Conservation (phyloP, 2,113 vertebrate species). For the Manacus vitellinus region DNA sequence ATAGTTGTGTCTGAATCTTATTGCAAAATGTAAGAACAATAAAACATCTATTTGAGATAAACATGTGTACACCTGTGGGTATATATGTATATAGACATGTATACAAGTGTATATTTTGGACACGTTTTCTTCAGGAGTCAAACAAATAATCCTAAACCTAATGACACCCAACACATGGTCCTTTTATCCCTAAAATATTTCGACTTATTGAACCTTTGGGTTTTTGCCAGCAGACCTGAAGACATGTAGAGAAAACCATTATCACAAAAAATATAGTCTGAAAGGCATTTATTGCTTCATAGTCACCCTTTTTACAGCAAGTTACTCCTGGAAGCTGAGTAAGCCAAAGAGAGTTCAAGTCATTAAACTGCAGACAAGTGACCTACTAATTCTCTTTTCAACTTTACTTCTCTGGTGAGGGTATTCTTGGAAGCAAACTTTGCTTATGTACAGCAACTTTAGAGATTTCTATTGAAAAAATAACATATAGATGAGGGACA, state of each 20-base stretch:
- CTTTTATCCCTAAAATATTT: background rate
- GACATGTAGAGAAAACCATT: background rate
- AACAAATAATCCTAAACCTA: background rate
- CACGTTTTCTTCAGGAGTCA: background rate
- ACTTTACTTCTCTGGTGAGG: background rate
- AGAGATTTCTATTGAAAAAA: background rate
- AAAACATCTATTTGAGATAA: background rate
- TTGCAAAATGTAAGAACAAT: rapidly evolving
- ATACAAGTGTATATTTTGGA: rapidly evolving
- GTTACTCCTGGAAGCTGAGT: background rate
- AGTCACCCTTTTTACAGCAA: background rate
- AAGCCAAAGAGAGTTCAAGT: background rate
- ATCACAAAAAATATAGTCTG: background rate
- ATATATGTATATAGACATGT: rapidly evolving
- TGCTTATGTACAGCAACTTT: background rate
- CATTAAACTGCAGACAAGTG: background rate
- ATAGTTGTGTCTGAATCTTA: background rate
- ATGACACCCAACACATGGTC: rapidly evolving
- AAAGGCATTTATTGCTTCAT: background rate
- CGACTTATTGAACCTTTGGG: background rate
- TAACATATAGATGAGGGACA: background rate
- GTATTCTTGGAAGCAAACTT: background rate
- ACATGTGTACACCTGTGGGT: rapidly evolving
- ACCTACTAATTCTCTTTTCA: background rate
- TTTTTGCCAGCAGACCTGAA: background rate